Base-by-base conservation (phyloP, 1,140 invertebrate species). In the Drosophila carrolli region DNA sequence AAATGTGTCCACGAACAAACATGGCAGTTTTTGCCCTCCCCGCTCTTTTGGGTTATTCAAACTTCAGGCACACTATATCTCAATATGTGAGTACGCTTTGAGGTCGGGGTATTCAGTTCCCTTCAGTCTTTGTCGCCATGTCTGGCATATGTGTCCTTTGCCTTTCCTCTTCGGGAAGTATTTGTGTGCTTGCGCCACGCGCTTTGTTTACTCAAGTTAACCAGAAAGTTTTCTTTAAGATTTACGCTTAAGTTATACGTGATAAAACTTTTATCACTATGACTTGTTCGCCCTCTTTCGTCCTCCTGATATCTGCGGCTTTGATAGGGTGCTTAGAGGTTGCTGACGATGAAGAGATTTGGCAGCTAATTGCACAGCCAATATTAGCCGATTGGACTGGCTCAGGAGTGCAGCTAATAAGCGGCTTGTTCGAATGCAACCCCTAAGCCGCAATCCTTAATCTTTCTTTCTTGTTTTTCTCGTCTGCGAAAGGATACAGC, bases 191-290 rank as follows among this genome's bases (percentile, higher is more conserved):
- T 61, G 53, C 37, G 59, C 65, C 70, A 60, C 63, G 80, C 75
- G 66, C 68, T 58, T 85, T 85, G 85, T 89, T 89, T 89, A 88
- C 78, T 84, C 55, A 84, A 89, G 77, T 90, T 90, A 89, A 89
- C 85, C 84, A 88, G 81, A 89, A 89, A 89, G 84, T 89, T 89
- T 89, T 89, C 85, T 89, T 89, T 84, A 89, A 89, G 84, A 89
- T 89, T 89, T 89, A 89, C 84, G 84, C 84, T 89, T 80, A 89
- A 89, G 85, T 89, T 89, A 81, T 89, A 89, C 84, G 85, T 89
- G 84, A 89, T 89, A 89, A 89, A 89, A 89, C 80, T 89, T 89
- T 89, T 89, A 89, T 89, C 84, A 89, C 84, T 78, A 81, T 73
- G 84, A 81, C 80, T 78, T 80, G 59, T 75, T 82, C 67, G 62